Conservation (phyloP, 2,797 vertebrate genomes). For the Dipus sagitta region DNA sequence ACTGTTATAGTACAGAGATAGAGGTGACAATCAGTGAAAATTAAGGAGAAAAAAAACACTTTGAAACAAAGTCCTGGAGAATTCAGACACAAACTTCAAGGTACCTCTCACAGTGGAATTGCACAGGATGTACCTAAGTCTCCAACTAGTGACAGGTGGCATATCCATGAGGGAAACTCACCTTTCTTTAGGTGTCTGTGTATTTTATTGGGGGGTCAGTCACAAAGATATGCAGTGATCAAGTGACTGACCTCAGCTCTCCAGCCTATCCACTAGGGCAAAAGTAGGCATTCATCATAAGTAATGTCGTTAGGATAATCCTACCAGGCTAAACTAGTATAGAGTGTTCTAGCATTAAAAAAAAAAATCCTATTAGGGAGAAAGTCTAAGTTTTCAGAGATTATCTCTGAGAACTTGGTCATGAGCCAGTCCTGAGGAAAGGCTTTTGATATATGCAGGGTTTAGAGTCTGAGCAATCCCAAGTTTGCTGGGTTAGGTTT, state of each 20-base stretch:
- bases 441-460: neutral
- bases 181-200: neutral
- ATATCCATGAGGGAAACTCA: neutral
- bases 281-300: neutral
- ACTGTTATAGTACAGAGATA: neutral
- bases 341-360: neutral
- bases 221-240: neutral
- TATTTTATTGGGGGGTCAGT: neutral
- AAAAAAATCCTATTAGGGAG: neutral
- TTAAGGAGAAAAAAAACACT: neutral
- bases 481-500: neutral
- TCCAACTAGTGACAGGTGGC: neutral
- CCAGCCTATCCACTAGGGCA: neutral
- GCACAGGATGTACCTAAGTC: neutral
- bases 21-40: neutral
- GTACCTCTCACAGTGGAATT: neutral
- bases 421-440: neutral
- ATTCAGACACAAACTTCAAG: neutral
- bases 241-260: neutral
- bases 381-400: neutral
- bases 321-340: neutral
- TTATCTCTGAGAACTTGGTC: neutral
- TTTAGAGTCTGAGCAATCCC: neutral
- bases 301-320: neutral
- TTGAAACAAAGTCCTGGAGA: neutral